Conservation (phyloP, 2,113 vertebrate genomes). For the Gavia stellata region DNA sequence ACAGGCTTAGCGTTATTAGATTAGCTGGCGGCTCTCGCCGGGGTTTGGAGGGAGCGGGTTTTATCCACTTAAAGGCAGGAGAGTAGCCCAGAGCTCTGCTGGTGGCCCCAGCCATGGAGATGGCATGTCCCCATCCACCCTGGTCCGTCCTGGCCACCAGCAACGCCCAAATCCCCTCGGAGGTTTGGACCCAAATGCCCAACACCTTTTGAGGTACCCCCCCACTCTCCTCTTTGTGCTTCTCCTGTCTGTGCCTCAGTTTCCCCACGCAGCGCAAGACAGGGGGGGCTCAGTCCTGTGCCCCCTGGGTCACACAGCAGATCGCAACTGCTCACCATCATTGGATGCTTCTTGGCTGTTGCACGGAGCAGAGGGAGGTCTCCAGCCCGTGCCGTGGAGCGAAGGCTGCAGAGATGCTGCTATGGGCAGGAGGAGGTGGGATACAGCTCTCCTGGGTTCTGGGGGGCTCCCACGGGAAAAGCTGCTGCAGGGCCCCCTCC, state of each 20-base stretch:
- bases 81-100: background rate
- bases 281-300: background rate
- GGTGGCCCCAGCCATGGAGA: background rate
- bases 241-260: background rate
- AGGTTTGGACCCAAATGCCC: background rate
- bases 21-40: background rate
- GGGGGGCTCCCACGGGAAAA: background rate
- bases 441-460: background rate
- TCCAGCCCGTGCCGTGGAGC: background rate
- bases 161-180: background rate
- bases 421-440: background rate
- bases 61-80: background rate
- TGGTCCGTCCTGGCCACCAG: background rate
- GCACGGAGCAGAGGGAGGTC: background rate
- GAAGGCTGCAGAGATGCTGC: background rate
- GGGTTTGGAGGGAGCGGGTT: background rate
- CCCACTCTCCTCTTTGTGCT: background rate
- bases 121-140: background rate
- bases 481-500: background rate
- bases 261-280: rapidly evolving
- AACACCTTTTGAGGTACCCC: rapidly evolving
- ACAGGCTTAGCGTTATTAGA: background rate
- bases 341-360: background rate
- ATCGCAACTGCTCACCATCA: rapidly evolving
- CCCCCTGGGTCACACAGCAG: background rate